Percentiles rank a stretch among this genome's conserved stretches.
phyloP scores from a whole-genome alignment of 2,888 invertebrate species.

The Micoletzkya japonica region DNA sequence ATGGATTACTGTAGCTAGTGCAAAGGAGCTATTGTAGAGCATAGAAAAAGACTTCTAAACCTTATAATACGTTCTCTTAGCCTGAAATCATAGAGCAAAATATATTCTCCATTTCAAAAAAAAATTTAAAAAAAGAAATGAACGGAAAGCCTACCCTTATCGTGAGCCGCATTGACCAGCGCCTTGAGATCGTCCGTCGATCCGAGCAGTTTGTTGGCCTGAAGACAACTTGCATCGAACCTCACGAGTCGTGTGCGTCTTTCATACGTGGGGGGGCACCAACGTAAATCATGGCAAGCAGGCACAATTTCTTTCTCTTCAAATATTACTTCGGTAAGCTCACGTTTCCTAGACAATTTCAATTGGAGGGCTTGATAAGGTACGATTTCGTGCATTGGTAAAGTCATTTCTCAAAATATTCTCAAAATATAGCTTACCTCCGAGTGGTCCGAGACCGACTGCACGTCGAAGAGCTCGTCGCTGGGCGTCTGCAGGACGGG shows the following conservation, averaged over 20 bases:
- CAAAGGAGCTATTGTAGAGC: background rate
- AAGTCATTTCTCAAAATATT: background rate
- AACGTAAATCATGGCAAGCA: no score
- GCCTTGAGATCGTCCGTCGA: conserved; percentile 74
- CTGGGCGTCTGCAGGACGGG: conserved; percentile 51
- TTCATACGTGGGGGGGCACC: no score
- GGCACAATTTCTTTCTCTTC: no score
- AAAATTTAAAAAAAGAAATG: background rate
- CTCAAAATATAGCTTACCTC: conserved; percentile 1
- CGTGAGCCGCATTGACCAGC: conserved; percentile 73
- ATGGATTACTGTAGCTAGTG: background rate
- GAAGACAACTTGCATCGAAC: no score
- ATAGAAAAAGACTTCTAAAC: conserved; percentile 17
- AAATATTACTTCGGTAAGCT: no score
- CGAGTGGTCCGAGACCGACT: conserved; percentile 11
- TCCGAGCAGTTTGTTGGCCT: conserved; percentile 76
- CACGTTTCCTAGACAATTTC: no score
- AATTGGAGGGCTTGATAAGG: no score
- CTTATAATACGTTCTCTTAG: conserved; percentile 3
- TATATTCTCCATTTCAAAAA: background rate
- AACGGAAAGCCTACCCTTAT: conserved; percentile 54
- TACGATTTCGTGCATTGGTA: background rate
- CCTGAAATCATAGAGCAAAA: background rate
- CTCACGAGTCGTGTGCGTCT: no score
- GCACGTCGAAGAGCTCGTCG: conserved; percentile 31